phyloP scores from a whole-genome alignment of 2,797 vertebrate genomes.

The Erethizon dorsatum region DNA sequence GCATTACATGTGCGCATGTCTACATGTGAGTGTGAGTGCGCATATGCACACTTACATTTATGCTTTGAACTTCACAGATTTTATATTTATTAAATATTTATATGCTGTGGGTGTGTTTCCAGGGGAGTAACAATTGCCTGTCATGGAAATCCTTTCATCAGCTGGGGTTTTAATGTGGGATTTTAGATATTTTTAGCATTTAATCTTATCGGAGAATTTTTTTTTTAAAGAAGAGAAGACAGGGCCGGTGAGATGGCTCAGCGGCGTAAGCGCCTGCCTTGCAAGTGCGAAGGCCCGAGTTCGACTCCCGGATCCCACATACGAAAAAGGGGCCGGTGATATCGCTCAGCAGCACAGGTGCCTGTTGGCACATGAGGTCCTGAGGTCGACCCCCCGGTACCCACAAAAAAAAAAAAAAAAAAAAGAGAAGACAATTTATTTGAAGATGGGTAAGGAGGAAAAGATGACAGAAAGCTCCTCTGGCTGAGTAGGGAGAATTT shows the following conservation, averaged over 20 bases:
- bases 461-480: neutral
- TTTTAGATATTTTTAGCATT: constrained; percentile 61
- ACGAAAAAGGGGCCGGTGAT: no score
- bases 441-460: neutral
- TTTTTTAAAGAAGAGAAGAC: neutral
- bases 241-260: no score
- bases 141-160: neutral
- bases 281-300: no score
- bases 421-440: neutral
- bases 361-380: no score
- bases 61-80: neutral
- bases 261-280: no score
- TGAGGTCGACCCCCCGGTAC: no score
- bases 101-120: neutral
- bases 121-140: neutral
- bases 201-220: constrained; percentile 37
- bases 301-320: no score
- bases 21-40: no score
- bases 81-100: neutral
- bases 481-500: neutral
- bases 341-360: no score
- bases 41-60: neutral
- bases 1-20: accelerated
- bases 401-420: no score
- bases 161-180: neutral